Percentiles rank a stretch among this genome's conserved stretches.
Conservation (phyloP, 2,797 vertebrate species). For the Pyrocephalus nanus region DNA sequence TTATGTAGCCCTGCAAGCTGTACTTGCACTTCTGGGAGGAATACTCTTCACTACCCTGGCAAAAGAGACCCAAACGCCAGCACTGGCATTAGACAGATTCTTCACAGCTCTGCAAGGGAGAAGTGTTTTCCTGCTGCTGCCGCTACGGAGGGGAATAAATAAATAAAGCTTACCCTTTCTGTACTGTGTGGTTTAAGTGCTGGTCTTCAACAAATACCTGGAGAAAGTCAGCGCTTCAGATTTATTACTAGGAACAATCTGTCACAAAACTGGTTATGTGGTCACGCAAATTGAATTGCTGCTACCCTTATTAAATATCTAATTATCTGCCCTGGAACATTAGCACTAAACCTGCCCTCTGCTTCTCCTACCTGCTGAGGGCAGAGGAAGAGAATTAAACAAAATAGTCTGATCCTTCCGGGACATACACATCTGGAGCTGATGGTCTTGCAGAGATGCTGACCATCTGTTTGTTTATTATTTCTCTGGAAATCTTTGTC, state of each 20-base stretch:
- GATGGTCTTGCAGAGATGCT: constrained; percentile 10
- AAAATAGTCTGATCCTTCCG: not conserved
- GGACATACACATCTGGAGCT: constrained; percentile 11
- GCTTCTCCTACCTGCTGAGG: constrained; percentile 38
- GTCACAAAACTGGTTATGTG: not conserved
- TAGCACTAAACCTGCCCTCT: not conserved
- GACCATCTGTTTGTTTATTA: constrained; percentile 55
- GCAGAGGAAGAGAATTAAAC: not conserved
- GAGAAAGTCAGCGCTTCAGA: not conserved
- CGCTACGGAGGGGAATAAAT: not conserved
- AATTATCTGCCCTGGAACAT: not conserved
- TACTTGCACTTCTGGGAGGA: not conserved
- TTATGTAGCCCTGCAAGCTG: not conserved
- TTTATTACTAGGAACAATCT: not conserved
- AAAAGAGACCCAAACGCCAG: not conserved
- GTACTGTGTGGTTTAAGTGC: not conserved
- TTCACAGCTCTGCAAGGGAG: not conserved
- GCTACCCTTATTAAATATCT: not conserved
- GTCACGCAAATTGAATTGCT: not conserved
- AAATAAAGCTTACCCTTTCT: not conserved
- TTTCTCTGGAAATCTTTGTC: constrained; percentile 43
- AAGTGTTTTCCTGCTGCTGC: not conserved
- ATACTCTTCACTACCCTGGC: too few relatives aligned
- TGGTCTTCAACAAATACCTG: not conserved
- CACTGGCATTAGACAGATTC: fast-evolving